Evolutionary conservation across 2,797 vertebrate species (phyloP).

Genomic region (Mormyrops attenuatus): DNA sequence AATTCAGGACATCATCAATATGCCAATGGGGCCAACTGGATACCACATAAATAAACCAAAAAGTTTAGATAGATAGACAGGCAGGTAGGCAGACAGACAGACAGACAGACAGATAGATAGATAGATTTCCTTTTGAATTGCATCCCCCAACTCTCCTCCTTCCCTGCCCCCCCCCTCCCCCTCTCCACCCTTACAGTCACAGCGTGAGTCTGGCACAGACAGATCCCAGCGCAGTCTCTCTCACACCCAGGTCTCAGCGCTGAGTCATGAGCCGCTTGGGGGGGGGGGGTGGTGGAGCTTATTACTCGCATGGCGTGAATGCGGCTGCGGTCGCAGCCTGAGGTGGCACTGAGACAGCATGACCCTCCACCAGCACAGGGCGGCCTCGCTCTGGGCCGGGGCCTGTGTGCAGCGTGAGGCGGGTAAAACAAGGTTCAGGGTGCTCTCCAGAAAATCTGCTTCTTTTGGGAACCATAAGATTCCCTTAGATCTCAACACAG

Average conservation of each 20-base stretch:
- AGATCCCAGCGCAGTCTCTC: constrained; percentile 39
- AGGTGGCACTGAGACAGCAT: constrained; percentile 44
- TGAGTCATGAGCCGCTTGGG: constrained; percentile 39
- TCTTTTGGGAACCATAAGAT: background rate
- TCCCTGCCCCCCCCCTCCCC: background rate
- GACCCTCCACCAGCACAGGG: constrained; percentile 1
- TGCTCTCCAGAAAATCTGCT: background rate
- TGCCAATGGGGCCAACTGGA: background rate
- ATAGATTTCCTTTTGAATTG: background rate
- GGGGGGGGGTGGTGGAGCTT: constrained; percentile 35
- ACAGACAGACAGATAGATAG: background rate
- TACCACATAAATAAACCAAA: background rate
- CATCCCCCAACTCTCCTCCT: constrained; percentile 12
- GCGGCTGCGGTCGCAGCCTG: constrained; percentile 46
- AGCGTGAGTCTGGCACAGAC: constrained; percentile 29
- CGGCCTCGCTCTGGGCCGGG: background rate
- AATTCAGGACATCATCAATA: background rate
- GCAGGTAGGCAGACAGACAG: background rate
- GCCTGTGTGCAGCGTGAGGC: constrained; percentile 12
- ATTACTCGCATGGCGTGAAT: constrained; percentile 47
- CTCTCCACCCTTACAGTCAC: constrained; percentile 34
- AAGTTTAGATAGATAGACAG: background rate
- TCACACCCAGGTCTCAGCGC: constrained; percentile 53
- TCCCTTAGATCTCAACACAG: background rate
- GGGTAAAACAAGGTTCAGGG: constrained; percentile 25